Percentiles rank a stretch among this genome's conserved stretches.
phyloP scores from a whole-genome alignment of 2,113 vertebrate species.

The Tautogolabrus adspersus region DNA sequence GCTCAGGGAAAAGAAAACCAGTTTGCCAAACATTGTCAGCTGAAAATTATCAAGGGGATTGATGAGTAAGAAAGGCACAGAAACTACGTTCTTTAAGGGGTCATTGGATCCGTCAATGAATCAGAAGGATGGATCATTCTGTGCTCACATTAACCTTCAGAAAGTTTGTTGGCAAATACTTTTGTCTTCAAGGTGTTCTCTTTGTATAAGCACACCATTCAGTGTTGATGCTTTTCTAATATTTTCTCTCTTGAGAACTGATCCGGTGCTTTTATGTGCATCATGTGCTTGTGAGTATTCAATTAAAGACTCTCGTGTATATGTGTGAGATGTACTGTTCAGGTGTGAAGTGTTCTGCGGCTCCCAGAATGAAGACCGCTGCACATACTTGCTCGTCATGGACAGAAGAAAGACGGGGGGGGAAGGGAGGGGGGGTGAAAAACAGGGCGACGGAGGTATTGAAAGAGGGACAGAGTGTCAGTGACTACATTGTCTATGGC shows the following conservation, averaged over 20 bases:
- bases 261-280: constrained; percentile 11
- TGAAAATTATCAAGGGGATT: neutral
- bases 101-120: neutral
- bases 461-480: neutral
- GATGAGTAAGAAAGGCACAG: neutral
- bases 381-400: constrained; percentile 12
- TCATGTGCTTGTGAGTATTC: constrained; percentile 38
- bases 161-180: constrained; percentile 1
- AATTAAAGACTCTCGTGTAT: constrained; percentile 39
- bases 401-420: neutral
- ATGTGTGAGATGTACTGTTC: constrained; percentile 68
- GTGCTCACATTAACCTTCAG: neutral
- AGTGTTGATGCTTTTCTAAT: constrained; percentile 18
- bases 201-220: neutral
- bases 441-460: neutral
- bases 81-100: neutral
- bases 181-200: constrained; percentile 35
- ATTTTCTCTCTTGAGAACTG: constrained; percentile 23
- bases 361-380: constrained; percentile 34
- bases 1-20: constrained; percentile 25
- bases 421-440: neutral
- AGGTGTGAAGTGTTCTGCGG: constrained; percentile 73
- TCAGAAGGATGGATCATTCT: neutral
- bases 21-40: constrained; percentile 18
- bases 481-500: neutral